A percentile compares a stretch with the other conserved stretches of the same genome.
Conservation (phyloP, 2,797 vertebrate species). For the Molossus alvarezi region DNA sequence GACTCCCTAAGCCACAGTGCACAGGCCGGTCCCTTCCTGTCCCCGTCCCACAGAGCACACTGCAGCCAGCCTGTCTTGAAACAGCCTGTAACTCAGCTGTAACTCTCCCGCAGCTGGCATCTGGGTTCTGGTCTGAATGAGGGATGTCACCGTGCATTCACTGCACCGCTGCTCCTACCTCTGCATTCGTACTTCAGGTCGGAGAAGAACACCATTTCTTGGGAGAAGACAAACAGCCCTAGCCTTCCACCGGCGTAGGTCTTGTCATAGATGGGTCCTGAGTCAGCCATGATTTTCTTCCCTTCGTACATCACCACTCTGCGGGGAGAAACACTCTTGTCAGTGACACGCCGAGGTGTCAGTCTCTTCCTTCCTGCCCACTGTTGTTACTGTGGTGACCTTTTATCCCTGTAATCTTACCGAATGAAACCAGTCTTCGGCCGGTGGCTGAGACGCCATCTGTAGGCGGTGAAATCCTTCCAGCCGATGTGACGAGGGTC, state of each 20-base stretch:
- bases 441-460: constrained; percentile 98
- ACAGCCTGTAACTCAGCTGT: background rate
- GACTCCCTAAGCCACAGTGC: background rate
- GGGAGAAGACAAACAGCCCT: constrained; percentile 99
- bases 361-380: background rate
- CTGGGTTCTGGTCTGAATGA: background rate
- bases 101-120: background rate
- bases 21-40: background rate
- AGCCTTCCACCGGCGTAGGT: constrained; percentile 98
- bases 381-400: background rate
- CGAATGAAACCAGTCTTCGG: constrained; percentile 98
- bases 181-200: constrained; percentile 99
- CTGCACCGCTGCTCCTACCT: constrained; percentile 92
- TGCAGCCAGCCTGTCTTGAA: background rate
- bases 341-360: background rate
- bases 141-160: background rate
- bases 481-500: constrained; percentile 99
- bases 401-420: constrained; percentile 87
- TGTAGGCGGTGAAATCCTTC: constrained; percentile 99
- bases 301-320: constrained; percentile 99
- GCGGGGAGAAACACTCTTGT: constrained; percentile 60
- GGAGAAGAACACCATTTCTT: constrained; percentile 99
- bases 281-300: constrained; percentile 99
- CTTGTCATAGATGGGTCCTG: constrained; percentile 98
- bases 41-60: constrained; percentile 10